Base-by-base conservation (phyloP, 2,797 vertebrate species). In the Nasua narica region DNA sequence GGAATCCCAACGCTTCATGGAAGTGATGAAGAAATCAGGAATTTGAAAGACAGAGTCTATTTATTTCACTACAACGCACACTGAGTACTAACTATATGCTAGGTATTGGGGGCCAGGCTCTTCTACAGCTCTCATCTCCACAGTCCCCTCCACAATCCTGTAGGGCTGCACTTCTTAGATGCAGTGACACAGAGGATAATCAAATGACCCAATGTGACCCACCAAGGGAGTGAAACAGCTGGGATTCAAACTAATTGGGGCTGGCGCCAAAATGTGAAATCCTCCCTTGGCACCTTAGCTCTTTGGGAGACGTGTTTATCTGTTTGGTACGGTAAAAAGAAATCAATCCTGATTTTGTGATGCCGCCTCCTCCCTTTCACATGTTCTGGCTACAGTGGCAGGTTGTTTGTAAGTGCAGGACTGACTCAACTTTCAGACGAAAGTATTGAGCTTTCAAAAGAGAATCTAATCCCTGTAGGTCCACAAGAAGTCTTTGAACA, bases 401-500 rank as follows among this genome's bases (percentile, higher is more conserved):
- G n/a, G 58, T 95, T 95, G 21, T 86, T 87, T 96, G 16, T 91
- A 93, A 95, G 50, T 4, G 2, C 13, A 82, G 10, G 13, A 54
- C 9, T 60, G 37, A 60, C 35, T 86, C 92, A 92, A 82, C n/a
- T 97, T 93, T 86, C 72, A 97, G 54, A 50, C 3, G 23, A 72
- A 87, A 96, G 18, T 15, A 27, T 2, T 91, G 48, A 79, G 2
- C 0, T 92, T 97, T 82, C 40, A 93, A 91, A 90, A 82, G 12
- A 72, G 16, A 95, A 6, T 78, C 40, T 93, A 92, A 95, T 96
- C 27, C 84, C 56, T 19, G 29, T 67, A 85, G 65, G 43, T 88
- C 92, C 94, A 23, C 82, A 79, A 87, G 32, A 58, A 83, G 15
- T 76, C 9, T 95, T 97, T 79, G 96, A 96, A 93, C 70, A 95